These are phyloP conservation scores for Onychostoma macrolepis DNA, from an alignment of 2,113 vertebrate species.

Conservation along the genomic window DNA sequence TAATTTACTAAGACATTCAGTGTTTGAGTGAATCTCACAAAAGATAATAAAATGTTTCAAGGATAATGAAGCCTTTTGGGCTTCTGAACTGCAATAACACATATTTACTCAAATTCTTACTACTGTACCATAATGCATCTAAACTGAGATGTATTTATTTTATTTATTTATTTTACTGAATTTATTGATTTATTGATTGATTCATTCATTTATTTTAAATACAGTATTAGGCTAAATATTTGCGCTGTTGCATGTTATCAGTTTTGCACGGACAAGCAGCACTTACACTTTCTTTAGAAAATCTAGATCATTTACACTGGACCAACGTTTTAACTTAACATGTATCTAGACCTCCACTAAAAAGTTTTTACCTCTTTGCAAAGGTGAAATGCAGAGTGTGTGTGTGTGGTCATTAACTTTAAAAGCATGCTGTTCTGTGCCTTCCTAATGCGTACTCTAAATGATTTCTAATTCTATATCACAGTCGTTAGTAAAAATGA, in stretches of 20 bases:
- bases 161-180: too few relatives aligned
- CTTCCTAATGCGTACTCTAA: conserved; percentile 11
- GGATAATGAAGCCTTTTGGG: background rate
- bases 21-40: background rate
- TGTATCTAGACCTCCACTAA: background rate
- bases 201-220: background rate
- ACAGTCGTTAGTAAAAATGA: conserved; percentile 24
- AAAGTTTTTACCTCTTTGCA: conserved; percentile 1
- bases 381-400: background rate
- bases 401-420: background rate
- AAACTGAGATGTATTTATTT: too few relatives aligned
- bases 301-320: background rate
- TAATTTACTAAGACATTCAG: background rate
- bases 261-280: background rate
- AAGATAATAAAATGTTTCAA: background rate
- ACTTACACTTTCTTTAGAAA: background rate
- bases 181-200: too few relatives aligned
- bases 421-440: conserved; percentile 2
- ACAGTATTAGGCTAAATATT: background rate
- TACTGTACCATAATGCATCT: too few relatives aligned
- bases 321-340: background rate
- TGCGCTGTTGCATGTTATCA: background rate
- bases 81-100: background rate
- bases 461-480: conserved; percentile 31
- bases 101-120: background rate